phyloP scores from a whole-genome alignment of 2,888 invertebrate genomes.

The Trachelus stipa region DNA sequence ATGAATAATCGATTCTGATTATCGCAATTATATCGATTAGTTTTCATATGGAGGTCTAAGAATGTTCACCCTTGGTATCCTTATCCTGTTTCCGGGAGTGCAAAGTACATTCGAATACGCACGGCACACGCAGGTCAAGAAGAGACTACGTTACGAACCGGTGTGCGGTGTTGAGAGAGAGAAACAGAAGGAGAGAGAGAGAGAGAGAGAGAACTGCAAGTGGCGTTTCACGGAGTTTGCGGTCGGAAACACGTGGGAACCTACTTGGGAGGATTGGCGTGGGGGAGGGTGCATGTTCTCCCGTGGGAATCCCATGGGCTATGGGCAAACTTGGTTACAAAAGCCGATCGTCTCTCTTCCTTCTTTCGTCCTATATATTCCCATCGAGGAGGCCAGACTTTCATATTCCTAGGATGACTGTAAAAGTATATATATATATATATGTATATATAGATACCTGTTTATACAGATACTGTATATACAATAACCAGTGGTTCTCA shows the following conservation, averaged over 20 bases:
- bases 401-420: not conserved
- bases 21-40: not conserved
- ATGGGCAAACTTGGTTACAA: slow-evolving; percentile 31
- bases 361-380: slow-evolving; percentile 24
- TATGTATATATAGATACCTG: not conserved
- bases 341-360: slow-evolving; percentile 41
- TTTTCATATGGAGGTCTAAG: not conserved
- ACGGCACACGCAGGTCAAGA: not conserved
- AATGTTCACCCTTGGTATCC: not conserved
- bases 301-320: slow-evolving; percentile 53
- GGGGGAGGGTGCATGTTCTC: slow-evolving; percentile 33
- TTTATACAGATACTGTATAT: not conserved
- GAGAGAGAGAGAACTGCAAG: not conserved
- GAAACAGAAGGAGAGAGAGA: no score
- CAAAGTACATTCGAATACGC: not conserved
- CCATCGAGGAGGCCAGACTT: slow-evolving; percentile 1
- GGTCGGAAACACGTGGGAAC: slow-evolving; percentile 59
- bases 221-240: slow-evolving; percentile 29
- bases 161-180: not conserved
- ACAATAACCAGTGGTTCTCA: not conserved
- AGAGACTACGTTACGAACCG: not conserved
- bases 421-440: not conserved
- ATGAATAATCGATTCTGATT: not conserved
- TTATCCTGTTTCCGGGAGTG: not conserved
- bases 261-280: slow-evolving; percentile 31